These are phyloP conservation scores for Boloria euphrosyne DNA, from an alignment of 2,888 invertebrate species.

Conservation along the genomic window DNA sequence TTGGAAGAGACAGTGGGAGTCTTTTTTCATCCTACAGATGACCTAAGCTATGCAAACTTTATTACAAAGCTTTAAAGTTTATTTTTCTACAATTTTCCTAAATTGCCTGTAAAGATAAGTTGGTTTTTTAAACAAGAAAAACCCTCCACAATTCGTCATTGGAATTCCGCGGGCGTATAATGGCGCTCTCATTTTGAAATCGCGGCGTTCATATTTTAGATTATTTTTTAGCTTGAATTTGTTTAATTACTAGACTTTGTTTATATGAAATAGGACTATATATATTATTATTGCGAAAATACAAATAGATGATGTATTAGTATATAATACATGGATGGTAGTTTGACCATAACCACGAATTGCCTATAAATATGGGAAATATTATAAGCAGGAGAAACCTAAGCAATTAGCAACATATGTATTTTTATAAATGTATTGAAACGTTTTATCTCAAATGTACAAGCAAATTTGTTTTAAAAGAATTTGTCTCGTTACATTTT, in stretches of 20 bases:
- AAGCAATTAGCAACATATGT: no score
- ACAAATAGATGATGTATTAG: no score
- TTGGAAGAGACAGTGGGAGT: constrained; percentile 77
- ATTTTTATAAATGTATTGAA: no score
- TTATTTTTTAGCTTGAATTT: background rate
- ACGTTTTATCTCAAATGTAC: no score
- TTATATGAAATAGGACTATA: no score
- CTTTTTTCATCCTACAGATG: constrained; percentile 54
- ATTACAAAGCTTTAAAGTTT: constrained; percentile 21
- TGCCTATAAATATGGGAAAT: no score
- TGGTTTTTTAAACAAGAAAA: constrained; percentile 71
- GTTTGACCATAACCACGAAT: no score
- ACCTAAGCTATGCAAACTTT: constrained; percentile 30
- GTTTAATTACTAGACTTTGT: background rate
- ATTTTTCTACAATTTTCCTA: constrained; percentile 23
- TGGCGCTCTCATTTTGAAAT: constrained; percentile 69
- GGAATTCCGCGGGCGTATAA: constrained; percentile 76
- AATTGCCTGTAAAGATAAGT: constrained; percentile 25
- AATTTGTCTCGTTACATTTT: no score
- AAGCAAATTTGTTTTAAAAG: no score
- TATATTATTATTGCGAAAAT: no score
- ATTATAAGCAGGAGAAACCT: no score
- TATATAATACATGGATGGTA: no score
- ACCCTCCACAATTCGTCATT: constrained; percentile 80
- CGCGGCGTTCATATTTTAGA: constrained; percentile 23